A percentile compares a stretch with the other conserved stretches of the same genome.
Evolutionary conservation across 2,113 vertebrate genomes (phyloP).

Genomic region (Callithrix jacchus): DNA sequence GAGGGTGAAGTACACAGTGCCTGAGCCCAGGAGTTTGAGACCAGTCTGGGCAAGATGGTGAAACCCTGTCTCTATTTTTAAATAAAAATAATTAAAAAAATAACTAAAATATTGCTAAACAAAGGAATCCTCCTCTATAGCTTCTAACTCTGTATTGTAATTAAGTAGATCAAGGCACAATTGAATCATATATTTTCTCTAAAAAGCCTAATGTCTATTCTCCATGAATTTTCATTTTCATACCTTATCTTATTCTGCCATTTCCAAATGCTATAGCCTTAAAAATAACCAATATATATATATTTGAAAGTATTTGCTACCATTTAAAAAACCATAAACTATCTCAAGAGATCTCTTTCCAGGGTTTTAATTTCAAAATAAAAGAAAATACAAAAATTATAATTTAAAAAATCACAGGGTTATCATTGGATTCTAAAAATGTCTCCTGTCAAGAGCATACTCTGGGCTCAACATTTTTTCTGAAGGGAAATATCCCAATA

Average conservation of each 20-base stretch:
- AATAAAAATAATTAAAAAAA: neutral
- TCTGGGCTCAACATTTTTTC: neutral
- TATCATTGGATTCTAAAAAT: neutral
- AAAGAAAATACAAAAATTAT: neutral
- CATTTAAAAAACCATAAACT: neutral
- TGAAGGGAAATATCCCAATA: neutral
- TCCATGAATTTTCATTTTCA: neutral
- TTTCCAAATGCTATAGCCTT: neutral
- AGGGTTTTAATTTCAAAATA: neutral
- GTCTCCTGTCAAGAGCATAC: neutral
- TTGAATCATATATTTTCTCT: neutral
- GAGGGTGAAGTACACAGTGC: neutral
- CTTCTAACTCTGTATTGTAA: neutral
- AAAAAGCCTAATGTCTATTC: neutral
- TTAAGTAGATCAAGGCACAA: neutral
- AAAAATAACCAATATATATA: neutral
- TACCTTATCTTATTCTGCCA: neutral
- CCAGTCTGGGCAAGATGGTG: no score
- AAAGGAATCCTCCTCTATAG: neutral
- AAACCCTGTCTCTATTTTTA: no score
- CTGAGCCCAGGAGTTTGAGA: neutral
- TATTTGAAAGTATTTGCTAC: neutral
- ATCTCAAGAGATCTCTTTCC: neutral
- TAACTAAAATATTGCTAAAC: neutral
- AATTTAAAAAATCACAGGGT: neutral